A percentile compares a stretch with the other conserved stretches of the same genome.
Evolutionary conservation across 2,113 vertebrate genomes (phyloP).

Genomic region (Phycodurus eques): DNA sequence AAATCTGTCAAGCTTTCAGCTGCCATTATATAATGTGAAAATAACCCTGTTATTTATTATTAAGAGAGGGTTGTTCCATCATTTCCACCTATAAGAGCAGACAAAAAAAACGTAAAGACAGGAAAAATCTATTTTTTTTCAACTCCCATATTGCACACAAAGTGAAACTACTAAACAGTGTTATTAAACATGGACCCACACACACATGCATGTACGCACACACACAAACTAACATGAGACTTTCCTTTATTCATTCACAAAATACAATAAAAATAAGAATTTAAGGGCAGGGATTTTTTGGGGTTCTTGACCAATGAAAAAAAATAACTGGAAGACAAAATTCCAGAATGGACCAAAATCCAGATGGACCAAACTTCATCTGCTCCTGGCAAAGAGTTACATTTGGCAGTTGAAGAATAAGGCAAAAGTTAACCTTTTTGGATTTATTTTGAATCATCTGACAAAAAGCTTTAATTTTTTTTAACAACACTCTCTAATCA

Average conservation of each 20-base stretch:
- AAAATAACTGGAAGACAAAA: constrained; percentile 28
- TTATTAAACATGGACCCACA: constrained; percentile 4
- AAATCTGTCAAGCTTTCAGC: constrained; percentile 10
- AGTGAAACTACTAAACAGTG: constrained; percentile 15
- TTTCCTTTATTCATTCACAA: constrained; percentile 37
- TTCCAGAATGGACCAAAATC: constrained; percentile 1
- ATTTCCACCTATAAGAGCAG: constrained; percentile 50
- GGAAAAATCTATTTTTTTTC: constrained; percentile 47
- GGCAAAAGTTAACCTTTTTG: not conserved
- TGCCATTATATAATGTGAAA: constrained; percentile 16
- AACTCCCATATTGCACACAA: constrained; percentile 55
- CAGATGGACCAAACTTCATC: not conserved
- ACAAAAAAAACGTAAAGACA: constrained; percentile 26
- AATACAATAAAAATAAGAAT: constrained; percentile 7
- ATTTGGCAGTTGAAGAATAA: not conserved
- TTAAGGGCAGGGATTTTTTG: constrained; percentile 40
- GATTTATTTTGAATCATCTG: not conserved
- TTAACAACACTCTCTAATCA: not conserved
- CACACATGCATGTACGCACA: constrained; percentile 14
- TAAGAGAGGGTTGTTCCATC: constrained; percentile 64
- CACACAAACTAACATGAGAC: constrained; percentile 37
- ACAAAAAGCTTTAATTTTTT: not conserved
- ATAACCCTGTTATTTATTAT: constrained; percentile 38
- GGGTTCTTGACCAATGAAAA: constrained; percentile 28
- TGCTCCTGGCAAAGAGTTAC: not conserved